Base-by-base conservation (phyloP, 2,888 invertebrate species). In the Heteropelma amictum region DNA sequence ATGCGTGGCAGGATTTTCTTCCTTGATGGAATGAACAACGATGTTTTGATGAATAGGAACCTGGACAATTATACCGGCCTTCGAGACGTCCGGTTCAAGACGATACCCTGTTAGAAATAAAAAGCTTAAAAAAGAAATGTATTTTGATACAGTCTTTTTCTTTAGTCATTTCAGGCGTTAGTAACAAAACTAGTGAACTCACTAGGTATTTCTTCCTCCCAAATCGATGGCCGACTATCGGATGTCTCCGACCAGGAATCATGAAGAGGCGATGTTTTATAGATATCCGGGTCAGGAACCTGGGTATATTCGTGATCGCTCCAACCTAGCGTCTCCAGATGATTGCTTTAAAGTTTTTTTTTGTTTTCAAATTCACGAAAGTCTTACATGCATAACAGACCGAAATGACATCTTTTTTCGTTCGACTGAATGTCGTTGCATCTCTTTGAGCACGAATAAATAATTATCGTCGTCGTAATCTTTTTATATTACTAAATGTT, bases 1-100 rank as follows among this genome's bases (percentile, higher is more conserved):
- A 61, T 78, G 73, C 3, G 65, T 19, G 21, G 67, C 51, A 8
- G 79, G 74, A 14, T 72, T 53, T 3, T 83, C 80, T 56, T 82
- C 76, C 63, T 81, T 68, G 21, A 68, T 47, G 1, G 79, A 68
- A n/a, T 84, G 83, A 14, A 84, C 30, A 23, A 85, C 77, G 53
- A 85, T 84, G 58, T 82, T 80, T 53, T 85, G 85, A 12, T 82
- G 80, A 14, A 83, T 58, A 3, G 86, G 86, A 40, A 83, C 78
- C 54, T 84, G 84, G 10, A 84, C 76, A 6, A 80, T 72, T 53
- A 86, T 61, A 45, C 74, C 58, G 53, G 71, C 30, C 14, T 40
- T 64, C 30, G 56, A 35, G 1, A 45, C 10, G 47, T 54, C 23
- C 53, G 23, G 7, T 3, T 45, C 26, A 2, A 12, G 35, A 35